phyloP scores from a whole-genome alignment of 2,113 vertebrate genomes.

The Cyprinodon tularosa region DNA sequence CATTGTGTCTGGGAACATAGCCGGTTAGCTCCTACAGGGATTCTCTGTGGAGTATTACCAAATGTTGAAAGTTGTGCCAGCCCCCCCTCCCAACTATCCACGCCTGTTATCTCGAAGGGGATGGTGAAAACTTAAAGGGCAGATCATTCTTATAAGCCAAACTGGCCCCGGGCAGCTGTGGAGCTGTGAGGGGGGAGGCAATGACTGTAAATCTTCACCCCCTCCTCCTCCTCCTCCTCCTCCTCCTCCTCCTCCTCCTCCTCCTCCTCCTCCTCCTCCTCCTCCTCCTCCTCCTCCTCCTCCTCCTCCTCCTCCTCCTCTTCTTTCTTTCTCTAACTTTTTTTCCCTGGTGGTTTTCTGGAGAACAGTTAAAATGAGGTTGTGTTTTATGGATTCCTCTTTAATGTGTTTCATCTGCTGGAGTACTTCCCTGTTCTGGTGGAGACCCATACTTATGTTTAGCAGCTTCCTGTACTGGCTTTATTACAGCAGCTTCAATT shows the following conservation, averaged over 20 bases:
- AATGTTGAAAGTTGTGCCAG: conserved; percentile 60
- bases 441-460: conserved; percentile 20
- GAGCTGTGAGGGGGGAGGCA: conserved; percentile 72
- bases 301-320: conserved; percentile 7
- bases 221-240: conserved; percentile 7
- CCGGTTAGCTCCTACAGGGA: conserved; percentile 52
- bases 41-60: conserved; percentile 59
- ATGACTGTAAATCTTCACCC: conserved; percentile 69
- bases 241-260: no score
- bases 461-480: not conserved
- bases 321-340: not conserved
- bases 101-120: conserved; percentile 68
- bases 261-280: no score
- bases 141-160: conserved; percentile 68
- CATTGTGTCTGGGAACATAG: conserved; percentile 67
- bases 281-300: no score
- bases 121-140: conserved; percentile 76
- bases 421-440: conserved; percentile 62
- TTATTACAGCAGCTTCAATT: conserved; percentile 15
- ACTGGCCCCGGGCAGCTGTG: conserved; percentile 57
- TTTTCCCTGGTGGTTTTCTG: conserved; percentile 55
- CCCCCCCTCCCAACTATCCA: conserved; percentile 38
- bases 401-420: conserved; percentile 78
- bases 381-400: conserved; percentile 74
- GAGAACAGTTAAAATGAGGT: conserved; percentile 57